Evolutionary conservation across 2,797 vertebrate genomes (phyloP).

Genomic region (Tamandua tetradactyla): DNA sequence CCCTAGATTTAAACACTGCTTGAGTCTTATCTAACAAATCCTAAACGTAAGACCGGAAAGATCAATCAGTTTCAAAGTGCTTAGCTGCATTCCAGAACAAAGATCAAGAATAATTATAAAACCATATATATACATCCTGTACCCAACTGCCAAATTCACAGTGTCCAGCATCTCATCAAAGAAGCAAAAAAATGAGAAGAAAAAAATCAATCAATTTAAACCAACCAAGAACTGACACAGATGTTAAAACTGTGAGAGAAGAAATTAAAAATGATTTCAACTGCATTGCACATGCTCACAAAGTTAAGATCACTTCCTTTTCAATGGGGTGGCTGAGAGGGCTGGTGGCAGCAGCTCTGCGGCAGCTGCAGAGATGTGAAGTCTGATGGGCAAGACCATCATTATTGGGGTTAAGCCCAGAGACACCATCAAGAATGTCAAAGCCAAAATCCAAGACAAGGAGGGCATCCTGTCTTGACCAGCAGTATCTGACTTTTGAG

Average conservation of each 20-base stretch:
- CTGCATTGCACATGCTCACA: background rate
- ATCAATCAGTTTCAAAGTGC: background rate
- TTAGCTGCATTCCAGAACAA: background rate
- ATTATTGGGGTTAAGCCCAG: slow-evolving; percentile 84
- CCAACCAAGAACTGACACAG: background rate
- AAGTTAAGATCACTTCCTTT: background rate
- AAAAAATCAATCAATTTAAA: background rate
- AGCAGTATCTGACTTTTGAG: too few species aligned
- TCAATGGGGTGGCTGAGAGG: background rate
- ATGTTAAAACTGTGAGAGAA: background rate
- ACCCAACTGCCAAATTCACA: background rate
- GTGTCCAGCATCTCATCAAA: background rate
- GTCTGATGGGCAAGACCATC: slow-evolving; percentile 93
- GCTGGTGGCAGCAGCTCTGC: background rate
- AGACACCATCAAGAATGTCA: slow-evolving; percentile 92
- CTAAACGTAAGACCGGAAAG: background rate
- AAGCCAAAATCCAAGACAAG: slow-evolving; percentile 94
- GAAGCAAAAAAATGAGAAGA: background rate
- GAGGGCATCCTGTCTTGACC: too few species aligned
- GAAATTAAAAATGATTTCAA: background rate
- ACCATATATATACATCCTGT: background rate
- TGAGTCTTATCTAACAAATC: background rate
- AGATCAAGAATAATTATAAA: background rate
- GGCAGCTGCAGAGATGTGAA: slow-evolving; percentile 88
- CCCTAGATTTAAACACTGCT: background rate